phyloP scores from a whole-genome alignment of 2,888 invertebrate species.

The Pachydiplax longipennis region DNA sequence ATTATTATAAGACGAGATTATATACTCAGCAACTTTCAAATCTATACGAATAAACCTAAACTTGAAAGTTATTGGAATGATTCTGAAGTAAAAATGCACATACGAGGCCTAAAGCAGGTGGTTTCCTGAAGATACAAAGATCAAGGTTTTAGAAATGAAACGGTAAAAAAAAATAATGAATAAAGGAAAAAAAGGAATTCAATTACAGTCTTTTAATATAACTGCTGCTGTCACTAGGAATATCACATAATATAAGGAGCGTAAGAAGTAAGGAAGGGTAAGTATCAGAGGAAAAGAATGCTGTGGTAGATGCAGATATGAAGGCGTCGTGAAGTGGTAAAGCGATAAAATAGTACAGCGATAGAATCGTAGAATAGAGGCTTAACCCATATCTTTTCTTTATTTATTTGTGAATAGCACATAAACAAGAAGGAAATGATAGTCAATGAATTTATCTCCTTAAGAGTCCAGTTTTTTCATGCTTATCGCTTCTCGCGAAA shows the following conservation, averaged over 20 bases:
- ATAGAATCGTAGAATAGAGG: background rate
- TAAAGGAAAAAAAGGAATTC: background rate
- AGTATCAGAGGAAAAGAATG: background rate
- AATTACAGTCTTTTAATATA: too few species aligned
- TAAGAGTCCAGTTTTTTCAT: background rate
- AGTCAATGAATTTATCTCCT: background rate
- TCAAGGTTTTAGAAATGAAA: background rate
- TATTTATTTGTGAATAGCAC: background rate
- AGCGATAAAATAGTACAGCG: background rate
- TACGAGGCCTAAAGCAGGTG: too few species aligned
- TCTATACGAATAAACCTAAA: too few species aligned
- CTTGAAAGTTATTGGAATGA: too few species aligned
- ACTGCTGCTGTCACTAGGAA: background rate
- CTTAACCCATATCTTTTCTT: background rate
- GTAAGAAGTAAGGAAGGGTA: background rate
- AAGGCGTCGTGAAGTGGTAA: background rate
- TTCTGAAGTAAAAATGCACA: too few species aligned
- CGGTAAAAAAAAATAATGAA: background rate
- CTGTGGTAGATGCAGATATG: background rate
- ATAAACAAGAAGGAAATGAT: background rate
- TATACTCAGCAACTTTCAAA: too few species aligned
- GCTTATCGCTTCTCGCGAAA: too few species aligned
- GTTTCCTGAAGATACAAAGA: background rate
- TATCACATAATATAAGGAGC: background rate
- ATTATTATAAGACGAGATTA: too few species aligned